A percentile compares a stretch with the other conserved stretches of the same genome.
Conservation (phyloP, 2,888 invertebrate species). For the Agrochola litura region DNA sequence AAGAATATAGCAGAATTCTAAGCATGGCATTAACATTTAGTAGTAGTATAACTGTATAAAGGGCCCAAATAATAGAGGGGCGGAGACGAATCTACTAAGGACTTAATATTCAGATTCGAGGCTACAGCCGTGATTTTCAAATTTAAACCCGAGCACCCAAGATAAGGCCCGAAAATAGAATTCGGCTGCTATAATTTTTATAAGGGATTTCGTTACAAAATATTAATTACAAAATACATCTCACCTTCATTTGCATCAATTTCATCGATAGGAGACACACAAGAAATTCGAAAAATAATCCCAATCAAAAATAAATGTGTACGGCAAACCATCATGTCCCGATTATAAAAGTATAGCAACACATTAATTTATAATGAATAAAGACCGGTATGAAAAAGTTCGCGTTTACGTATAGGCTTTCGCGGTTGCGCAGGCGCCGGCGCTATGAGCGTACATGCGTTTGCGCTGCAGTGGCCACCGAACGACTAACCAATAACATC, state of each 20-base stretch:
- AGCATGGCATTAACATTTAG: neutral
- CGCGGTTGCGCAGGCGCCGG: constrained; percentile 62
- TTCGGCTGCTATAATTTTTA: neutral
- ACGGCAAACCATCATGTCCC: constrained; percentile 73
- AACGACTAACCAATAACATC: constrained; percentile 70
- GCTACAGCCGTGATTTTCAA: neutral
- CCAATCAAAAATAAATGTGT: constrained; percentile 80
- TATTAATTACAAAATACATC: constrained; percentile 56
- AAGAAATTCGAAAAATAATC: constrained; percentile 81
- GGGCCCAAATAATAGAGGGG: neutral
- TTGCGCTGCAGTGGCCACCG: constrained; percentile 69
- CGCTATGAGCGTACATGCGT: constrained; percentile 68
- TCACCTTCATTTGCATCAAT: constrained; percentile 86
- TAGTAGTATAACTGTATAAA: neutral
- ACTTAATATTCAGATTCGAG: neutral
- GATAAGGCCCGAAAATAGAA: neutral
- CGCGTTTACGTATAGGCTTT: constrained; percentile 61
- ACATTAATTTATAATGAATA: constrained; percentile 51
- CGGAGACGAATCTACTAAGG: neutral
- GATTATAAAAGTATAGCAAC: constrained; percentile 59
- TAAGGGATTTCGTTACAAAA: neutral
- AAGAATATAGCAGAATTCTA: neutral
- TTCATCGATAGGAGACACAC: constrained; percentile 84
- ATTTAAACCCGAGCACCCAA: neutral
- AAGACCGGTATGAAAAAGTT: constrained; percentile 27